Evolutionary conservation across 2,888 invertebrate species (phyloP).

Genomic region (Phyllotreta cruciferae): DNA sequence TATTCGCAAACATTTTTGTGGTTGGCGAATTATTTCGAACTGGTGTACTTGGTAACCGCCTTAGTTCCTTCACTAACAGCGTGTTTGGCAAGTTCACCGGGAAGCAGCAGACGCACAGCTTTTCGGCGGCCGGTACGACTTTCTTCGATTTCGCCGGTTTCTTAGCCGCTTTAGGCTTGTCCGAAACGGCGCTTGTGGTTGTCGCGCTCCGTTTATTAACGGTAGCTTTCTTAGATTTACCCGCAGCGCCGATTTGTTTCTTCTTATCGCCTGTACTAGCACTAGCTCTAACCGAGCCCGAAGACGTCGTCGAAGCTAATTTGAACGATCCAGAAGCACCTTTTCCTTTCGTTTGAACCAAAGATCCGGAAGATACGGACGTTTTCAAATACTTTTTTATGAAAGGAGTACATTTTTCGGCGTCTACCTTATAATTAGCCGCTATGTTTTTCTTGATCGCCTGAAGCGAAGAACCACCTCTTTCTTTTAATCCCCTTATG

Average conservation of each 20-base stretch:
- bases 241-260: not conserved
- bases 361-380: slow-evolving; percentile 56
- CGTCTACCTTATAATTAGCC: slow-evolving; percentile 67
- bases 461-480: slow-evolving; percentile 65
- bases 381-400: slow-evolving; percentile 60
- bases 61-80: too few species aligned
- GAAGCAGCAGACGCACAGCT: too few species aligned
- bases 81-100: too few species aligned
- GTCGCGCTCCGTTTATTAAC: not conserved
- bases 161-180: not conserved
- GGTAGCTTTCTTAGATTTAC: not conserved
- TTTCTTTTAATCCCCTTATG: slow-evolving; percentile 60
- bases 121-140: slow-evolving; percentile 1
- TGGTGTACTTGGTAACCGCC: too few species aligned
- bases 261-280: slow-evolving; percentile 10
- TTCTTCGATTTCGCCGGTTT: slow-evolving; percentile 12
- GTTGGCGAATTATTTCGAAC: too few species aligned
- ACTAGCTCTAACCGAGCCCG: slow-evolving; percentile 42
- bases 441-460: slow-evolving; percentile 72
- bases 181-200: too few species aligned
- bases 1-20: too few species aligned
- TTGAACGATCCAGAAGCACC: slow-evolving; percentile 64
- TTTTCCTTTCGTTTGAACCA: slow-evolving; percentile 65
- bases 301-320: slow-evolving; percentile 41
- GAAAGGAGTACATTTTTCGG: slow-evolving; percentile 58